Percentiles rank a stretch among this genome's conserved stretches.
These are phyloP conservation scores for Sweltsa coloradensis DNA, from an alignment of 1,140 invertebrate species.

Conservation along the genomic window DNA sequence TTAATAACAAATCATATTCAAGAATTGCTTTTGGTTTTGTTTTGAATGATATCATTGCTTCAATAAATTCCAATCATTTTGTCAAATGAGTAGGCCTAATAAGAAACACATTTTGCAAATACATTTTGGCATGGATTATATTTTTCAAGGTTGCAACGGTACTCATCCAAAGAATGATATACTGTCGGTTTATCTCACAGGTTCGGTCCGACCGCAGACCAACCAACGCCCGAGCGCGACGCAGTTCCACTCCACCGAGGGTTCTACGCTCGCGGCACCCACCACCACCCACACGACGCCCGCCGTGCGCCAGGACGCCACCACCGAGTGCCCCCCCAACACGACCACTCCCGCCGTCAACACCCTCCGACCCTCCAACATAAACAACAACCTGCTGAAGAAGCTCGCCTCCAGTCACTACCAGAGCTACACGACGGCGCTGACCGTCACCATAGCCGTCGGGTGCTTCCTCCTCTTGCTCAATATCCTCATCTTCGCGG, in stretches of 20 bases:
- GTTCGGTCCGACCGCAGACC: constrained; percentile 53
- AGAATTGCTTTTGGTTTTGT: too few relatives aligned
- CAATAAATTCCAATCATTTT: too few relatives aligned
- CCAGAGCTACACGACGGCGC: constrained; percentile 75
- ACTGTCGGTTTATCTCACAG: constrained; percentile 26
- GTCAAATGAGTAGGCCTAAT: too few relatives aligned
- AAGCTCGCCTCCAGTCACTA: constrained; percentile 66
- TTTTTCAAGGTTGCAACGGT: too few relatives aligned
- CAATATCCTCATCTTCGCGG: constrained; percentile 88
- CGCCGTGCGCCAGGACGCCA: constrained; percentile 25
- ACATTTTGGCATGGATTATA: too few relatives aligned
- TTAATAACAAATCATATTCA: too few relatives aligned
- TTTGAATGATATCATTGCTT: too few relatives aligned
- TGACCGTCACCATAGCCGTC: constrained; percentile 86
- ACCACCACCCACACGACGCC: constrained; percentile 23
- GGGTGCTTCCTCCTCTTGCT: constrained; percentile 78
- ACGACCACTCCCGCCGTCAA: constrained; percentile 27
- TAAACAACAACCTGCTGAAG: constrained; percentile 53
- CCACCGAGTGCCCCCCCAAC: constrained; percentile 56
- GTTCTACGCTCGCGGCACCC: constrained; percentile 32
- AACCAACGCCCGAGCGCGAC: constrained; percentile 42
- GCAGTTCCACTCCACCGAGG: constrained; percentile 31
- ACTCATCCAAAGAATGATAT: background rate
- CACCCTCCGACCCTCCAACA: constrained; percentile 24
- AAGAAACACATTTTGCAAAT: too few relatives aligned